Evolutionary conservation across 2,888 invertebrate species (phyloP).

Genomic region (Phaonia tiefii): DNA sequence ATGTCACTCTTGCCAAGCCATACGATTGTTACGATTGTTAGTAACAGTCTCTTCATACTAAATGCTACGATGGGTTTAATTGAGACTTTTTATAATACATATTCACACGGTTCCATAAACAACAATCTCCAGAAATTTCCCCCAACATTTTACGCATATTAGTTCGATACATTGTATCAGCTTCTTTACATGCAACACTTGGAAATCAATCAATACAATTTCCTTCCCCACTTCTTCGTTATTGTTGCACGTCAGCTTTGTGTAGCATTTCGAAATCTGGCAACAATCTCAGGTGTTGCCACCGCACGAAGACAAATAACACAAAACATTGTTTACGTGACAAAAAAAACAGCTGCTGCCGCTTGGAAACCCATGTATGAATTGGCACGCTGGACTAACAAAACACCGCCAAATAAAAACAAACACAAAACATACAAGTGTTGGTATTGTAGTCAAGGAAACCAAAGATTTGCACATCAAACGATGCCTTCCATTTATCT

Average conservation of each 20-base stretch:
- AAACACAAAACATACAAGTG: conserved; percentile 13
- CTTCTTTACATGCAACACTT: no score
- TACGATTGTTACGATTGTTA: no score
- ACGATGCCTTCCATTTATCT: conserved; percentile 43
- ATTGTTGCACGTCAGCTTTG: neutral
- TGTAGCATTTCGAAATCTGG: conserved; percentile 61
- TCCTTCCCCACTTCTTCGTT: neutral
- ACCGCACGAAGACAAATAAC: conserved; percentile 37
- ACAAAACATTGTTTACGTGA: conserved; percentile 56
- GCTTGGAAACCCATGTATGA: conserved; percentile 34
- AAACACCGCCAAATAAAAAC: conserved; percentile 45
- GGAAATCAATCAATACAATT: conserved; percentile 18
- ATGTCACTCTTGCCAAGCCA: no score
- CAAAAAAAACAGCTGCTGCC: conserved; percentile 53
- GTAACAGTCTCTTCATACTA: no score
- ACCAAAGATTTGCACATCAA: conserved; percentile 31
- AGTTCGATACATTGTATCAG: no score
- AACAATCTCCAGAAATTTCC: no score
- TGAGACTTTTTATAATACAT: no score
- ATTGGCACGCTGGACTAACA: no score
- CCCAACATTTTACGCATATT: no score
- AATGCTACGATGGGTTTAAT: no score
- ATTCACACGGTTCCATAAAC: no score
- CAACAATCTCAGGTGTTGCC: conserved; percentile 65
- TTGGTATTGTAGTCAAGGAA: conserved; percentile 1